These are phyloP conservation scores for Columbina picui DNA, from an alignment of 2,113 vertebrate species.

Conservation along the genomic window DNA sequence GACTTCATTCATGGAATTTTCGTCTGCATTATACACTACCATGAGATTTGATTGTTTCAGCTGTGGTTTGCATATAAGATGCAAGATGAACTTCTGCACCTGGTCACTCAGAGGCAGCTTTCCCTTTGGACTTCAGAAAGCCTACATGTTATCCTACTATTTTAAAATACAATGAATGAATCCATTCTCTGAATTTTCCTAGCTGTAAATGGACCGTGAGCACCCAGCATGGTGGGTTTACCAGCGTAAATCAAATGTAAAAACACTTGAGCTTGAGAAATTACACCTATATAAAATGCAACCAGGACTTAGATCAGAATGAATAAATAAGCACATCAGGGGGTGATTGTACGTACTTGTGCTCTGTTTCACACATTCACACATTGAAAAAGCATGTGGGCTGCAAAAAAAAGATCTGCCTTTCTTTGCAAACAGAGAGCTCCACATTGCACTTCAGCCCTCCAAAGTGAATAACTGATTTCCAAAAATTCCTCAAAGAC, in stretches of 20 bases:
- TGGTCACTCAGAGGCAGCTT: background rate
- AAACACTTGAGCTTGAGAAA: background rate
- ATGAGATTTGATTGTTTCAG: background rate
- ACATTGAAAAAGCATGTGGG: background rate
- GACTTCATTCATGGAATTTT: background rate
- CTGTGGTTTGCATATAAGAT: background rate
- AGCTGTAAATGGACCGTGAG: background rate
- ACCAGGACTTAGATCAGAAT: background rate
- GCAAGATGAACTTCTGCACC: background rate
- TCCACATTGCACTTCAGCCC: background rate
- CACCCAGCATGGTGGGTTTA: background rate
- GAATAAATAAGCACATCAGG: background rate
- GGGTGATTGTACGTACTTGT: background rate
- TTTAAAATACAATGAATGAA: background rate
- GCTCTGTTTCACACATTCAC: background rate
- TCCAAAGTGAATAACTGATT: slow-evolving; percentile 39
- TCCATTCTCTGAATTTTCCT: background rate
- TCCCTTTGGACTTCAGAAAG: background rate
- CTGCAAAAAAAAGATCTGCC: background rate
- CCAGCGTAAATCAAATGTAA: background rate
- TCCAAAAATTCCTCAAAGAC: slow-evolving; percentile 33
- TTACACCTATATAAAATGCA: background rate
- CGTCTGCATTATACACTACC: background rate
- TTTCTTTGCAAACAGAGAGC: background rate
- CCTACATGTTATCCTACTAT: background rate